Percentiles rank a stretch among this genome's conserved stretches.
Conservation (phyloP, 2,888 invertebrate species). For the Drosophila dives region DNA sequence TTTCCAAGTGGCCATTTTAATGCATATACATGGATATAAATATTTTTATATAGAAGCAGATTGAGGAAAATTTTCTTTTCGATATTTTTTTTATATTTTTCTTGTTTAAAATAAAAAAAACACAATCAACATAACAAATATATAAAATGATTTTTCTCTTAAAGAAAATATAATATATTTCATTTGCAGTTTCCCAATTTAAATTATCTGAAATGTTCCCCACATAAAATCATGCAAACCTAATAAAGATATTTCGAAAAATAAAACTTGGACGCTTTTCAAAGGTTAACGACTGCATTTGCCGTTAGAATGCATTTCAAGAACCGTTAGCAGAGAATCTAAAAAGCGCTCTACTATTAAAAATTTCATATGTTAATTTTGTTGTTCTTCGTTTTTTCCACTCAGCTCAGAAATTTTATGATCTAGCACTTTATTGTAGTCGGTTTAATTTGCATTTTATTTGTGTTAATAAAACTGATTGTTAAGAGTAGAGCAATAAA, state of each 20-base stretch:
- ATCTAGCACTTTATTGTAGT: constrained; percentile 35
- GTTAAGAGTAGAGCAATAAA: constrained; percentile 28
- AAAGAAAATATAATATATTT: background rate
- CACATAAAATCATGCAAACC: constrained; percentile 3
- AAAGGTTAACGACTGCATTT: constrained; percentile 43
- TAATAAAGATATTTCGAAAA: constrained; percentile 2
- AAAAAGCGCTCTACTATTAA: constrained; percentile 26
- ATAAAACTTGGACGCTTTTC: constrained; percentile 27
- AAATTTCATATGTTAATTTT: constrained; percentile 51
- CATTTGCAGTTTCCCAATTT: background rate
- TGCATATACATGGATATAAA: constrained; percentile 27
- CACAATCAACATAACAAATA: background rate
- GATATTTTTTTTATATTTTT: constrained; percentile 28
- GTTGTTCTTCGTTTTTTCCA: constrained; percentile 1
- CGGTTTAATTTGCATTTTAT: constrained; percentile 55
- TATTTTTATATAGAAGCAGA: constrained; percentile 19
- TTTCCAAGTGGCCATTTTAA: constrained; percentile 53
- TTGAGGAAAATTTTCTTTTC: constrained; percentile 23
- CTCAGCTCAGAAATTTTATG: constrained; percentile 31
- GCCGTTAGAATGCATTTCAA: constrained; percentile 65
- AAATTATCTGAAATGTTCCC: background rate
- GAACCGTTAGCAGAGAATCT: constrained; percentile 56
- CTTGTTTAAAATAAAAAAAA: background rate
- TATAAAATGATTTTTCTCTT: background rate
- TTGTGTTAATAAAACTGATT: constrained; percentile 40